Evolutionary conservation across 2,888 invertebrate species (phyloP).

Genomic region (Hydropsyche betteni): DNA sequence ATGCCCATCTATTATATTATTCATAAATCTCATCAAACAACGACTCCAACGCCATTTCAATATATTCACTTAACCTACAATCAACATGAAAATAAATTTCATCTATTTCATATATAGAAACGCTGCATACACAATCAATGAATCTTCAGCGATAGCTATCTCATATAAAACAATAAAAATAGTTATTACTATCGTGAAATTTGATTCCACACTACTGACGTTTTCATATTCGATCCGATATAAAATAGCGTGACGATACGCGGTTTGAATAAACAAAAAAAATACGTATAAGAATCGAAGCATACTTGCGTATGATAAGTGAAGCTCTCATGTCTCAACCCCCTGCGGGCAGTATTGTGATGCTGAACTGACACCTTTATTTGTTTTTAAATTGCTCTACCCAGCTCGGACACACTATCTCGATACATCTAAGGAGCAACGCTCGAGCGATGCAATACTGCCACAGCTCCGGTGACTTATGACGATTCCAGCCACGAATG

Average conservation of each 20-base stretch:
- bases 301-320: constrained; percentile 37
- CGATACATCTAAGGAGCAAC: constrained; percentile 39
- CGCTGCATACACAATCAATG: too few species aligned
- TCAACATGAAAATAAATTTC: too few species aligned
- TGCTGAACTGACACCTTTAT: constrained; percentile 51
- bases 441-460: constrained; percentile 9
- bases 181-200: too few species aligned
- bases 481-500: neutral
- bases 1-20: too few species aligned
- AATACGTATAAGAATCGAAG: constrained; percentile 1
- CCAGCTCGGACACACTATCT: constrained; percentile 40
- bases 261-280: neutral
- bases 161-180: too few species aligned
- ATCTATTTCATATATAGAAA: too few species aligned
- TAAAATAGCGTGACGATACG: constrained; percentile 16
- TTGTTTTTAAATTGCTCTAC: constrained; percentile 51
- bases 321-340: constrained; percentile 42
- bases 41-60: too few species aligned
- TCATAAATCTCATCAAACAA: too few species aligned
- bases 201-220: too few species aligned
- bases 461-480: constrained; percentile 8
- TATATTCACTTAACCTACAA: too few species aligned
- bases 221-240: too few species aligned
- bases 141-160: too few species aligned
- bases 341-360: constrained; percentile 51